Conservation (phyloP, 2,888 invertebrate species). For the Epirrhoe alternata region DNA sequence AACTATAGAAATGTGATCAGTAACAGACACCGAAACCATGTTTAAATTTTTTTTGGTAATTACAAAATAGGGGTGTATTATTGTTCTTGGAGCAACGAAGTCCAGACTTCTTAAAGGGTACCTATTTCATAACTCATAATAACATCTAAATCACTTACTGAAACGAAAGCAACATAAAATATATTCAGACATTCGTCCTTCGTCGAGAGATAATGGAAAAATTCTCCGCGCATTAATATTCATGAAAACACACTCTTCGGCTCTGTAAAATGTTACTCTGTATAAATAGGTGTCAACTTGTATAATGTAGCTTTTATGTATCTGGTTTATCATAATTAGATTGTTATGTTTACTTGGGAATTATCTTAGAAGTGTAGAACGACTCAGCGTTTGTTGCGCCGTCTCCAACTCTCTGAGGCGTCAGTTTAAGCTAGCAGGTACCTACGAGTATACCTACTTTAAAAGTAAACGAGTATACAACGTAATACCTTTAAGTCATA, state of each 20-base stretch:
- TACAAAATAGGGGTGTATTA: no score
- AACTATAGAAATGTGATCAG: no score
- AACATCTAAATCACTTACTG: slow-evolving; percentile 41
- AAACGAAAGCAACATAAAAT: slow-evolving; percentile 59
- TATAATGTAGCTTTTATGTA: slow-evolving; percentile 30
- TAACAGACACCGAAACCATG: no score
- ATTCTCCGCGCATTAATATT: slow-evolving; percentile 68
- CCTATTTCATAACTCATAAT: slow-evolving; percentile 25
- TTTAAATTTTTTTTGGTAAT: no score
- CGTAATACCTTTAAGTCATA: no score
- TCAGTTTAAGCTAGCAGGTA: no score
- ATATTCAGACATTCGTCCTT: slow-evolving; percentile 62
- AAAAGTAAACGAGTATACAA: no score
- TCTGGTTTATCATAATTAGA: slow-evolving; percentile 43
- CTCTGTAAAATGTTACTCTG: slow-evolving; percentile 37
- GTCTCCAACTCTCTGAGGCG: no score
- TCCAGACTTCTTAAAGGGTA: background rate
- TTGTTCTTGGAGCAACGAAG: slow-evolving; percentile 12
- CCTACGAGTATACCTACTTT: no score
- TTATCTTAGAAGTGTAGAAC: background rate
- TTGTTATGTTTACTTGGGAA: slow-evolving; percentile 12
- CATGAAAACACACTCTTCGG: slow-evolving; percentile 53
- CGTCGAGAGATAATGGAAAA: slow-evolving; percentile 66
- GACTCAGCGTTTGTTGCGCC: background rate
- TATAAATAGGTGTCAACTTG: slow-evolving; percentile 33